A percentile compares a stretch with the other conserved stretches of the same genome.
These are phyloP conservation scores for Rhopalosiphum nymphaeae DNA, from an alignment of 2,888 invertebrate species.

Conservation along the genomic window DNA sequence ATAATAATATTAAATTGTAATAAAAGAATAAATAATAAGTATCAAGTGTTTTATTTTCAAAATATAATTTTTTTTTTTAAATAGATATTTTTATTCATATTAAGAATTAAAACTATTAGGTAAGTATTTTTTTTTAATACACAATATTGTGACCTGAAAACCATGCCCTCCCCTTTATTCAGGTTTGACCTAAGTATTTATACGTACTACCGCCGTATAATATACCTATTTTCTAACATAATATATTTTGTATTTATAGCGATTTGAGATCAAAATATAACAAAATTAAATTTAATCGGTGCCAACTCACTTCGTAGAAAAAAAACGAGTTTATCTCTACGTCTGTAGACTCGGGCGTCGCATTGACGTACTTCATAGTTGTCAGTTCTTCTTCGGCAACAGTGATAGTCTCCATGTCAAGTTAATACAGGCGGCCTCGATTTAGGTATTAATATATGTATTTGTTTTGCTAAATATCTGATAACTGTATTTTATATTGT, in stretches of 20 bases:
- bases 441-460: background rate
- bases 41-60: no score
- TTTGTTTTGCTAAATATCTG: background rate
- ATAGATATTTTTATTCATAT: no score
- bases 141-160: no score
- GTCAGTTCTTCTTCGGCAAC: constrained; percentile 38
- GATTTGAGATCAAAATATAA: background rate
- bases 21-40: no score
- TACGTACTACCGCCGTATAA: background rate
- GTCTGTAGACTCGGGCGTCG: constrained; percentile 65
- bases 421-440: background rate
- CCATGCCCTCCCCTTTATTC: no score
- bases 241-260: background rate
- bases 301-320: constrained; percentile 71
- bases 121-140: no score
- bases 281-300: background rate
- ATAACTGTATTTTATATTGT: background rate
- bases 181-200: background rate
- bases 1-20: no score
- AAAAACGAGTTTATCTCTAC: constrained; percentile 71
- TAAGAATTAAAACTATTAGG: no score
- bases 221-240: background rate
- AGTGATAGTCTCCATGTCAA: constrained; percentile 34
- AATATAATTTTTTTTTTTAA: no score
- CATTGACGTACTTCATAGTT: constrained; percentile 45